Evolutionary conservation across 2,113 vertebrate genomes (phyloP).

Genomic region (Paraplagusia blochii): DNA sequence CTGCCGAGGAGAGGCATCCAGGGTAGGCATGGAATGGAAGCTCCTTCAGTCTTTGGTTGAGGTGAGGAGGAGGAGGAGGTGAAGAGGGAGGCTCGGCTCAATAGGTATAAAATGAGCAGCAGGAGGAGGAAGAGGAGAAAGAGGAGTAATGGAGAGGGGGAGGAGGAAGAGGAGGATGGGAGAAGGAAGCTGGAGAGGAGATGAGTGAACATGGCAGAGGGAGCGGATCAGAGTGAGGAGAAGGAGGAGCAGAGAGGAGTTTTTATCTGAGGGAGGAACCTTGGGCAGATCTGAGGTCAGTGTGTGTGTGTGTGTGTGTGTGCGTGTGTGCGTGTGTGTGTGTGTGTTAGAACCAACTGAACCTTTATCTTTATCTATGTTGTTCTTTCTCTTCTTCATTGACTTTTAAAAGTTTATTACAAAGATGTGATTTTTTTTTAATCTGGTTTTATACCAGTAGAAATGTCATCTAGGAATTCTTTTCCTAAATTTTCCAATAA

Average conservation of each 20-base stretch:
- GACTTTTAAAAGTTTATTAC: no score
- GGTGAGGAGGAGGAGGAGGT: not conserved
- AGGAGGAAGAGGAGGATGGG: not conserved
- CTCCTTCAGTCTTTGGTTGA: not conserved
- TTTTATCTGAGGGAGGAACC: conserved; percentile 36
- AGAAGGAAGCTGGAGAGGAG: conserved; percentile 22
- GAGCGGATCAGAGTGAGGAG: conserved; percentile 10
- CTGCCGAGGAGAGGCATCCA: conserved; percentile 72
- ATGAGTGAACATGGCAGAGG: conserved; percentile 25
- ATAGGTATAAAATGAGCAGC: not conserved
- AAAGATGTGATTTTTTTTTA: no score
- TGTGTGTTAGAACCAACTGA: conserved; percentile 8
- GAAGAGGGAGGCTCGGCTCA: not conserved
- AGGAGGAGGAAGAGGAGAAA: not conserved
- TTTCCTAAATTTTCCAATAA: no score
- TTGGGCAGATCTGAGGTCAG: conserved; percentile 38
- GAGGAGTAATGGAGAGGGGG: not conserved
- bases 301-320: conserved; percentile 14
- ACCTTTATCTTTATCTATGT: no score
- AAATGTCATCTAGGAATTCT: no score
- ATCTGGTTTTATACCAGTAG: no score
- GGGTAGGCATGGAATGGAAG: conserved; percentile 64
- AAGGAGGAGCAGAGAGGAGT: not conserved
- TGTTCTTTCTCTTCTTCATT: no score
- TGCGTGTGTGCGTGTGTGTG: no score